Percentiles rank a stretch among this genome's conserved stretches.
Conservation (phyloP, 2,888 invertebrate species). For the Chrysomela aeneicollis region DNA sequence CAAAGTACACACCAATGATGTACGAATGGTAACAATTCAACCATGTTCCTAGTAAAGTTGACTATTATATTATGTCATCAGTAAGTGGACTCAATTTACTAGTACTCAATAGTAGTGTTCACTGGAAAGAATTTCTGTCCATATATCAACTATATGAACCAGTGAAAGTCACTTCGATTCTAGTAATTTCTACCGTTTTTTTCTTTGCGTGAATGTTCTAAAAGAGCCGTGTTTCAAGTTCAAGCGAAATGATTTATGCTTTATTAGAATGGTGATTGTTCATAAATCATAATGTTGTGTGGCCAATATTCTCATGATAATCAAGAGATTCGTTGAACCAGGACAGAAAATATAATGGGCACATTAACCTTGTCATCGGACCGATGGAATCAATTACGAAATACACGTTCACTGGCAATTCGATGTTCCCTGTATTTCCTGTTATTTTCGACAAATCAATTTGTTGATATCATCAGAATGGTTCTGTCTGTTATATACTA, state of each 20-base stretch:
- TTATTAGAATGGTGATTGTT: not conserved
- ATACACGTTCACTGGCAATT: not conserved
- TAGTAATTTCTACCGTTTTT: no score
- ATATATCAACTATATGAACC: no score
- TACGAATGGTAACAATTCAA: no score
- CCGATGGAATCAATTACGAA: not conserved
- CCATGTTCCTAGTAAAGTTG: no score
- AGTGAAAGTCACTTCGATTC: no score
- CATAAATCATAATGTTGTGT: not conserved
- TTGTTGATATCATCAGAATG: not conserved
- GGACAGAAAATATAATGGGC: conserved; percentile 2
- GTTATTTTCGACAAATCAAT: not conserved
- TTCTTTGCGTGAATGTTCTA: no score
- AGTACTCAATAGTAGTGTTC: no score
- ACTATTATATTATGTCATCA: no score
- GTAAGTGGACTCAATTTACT: no score
- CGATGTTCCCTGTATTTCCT: not conserved
- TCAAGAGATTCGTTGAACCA: conserved; percentile 4
- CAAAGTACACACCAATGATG: no score
- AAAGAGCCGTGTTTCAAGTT: not conserved
- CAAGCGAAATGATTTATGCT: not conserved
- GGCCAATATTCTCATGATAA: conserved; percentile 1
- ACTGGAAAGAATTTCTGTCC: no score
- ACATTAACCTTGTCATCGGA: not conserved
- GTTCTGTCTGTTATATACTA: no score